Conservation (phyloP, 1,140 invertebrate genomes). For the Tetragnatha versicolor region DNA sequence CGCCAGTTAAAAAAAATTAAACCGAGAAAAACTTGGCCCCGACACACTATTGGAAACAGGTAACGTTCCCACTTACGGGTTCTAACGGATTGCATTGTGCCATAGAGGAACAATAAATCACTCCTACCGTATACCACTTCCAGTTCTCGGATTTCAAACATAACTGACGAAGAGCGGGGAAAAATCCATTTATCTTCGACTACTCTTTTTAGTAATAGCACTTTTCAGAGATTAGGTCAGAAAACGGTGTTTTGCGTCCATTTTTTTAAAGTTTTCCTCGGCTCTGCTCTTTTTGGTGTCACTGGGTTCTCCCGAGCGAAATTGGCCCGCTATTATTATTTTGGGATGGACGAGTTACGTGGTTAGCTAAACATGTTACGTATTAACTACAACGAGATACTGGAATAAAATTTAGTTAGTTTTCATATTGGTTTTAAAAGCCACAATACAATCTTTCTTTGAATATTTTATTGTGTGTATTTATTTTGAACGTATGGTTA, state of each 20-base stretch:
- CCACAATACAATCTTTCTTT: too few species aligned
- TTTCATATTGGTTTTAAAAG: too few species aligned
- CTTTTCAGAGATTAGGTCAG: slow-evolving; percentile 38
- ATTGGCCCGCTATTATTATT: too few species aligned
- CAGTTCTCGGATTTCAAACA: slow-evolving; percentile 7
- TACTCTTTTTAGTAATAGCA: slow-evolving; percentile 22
- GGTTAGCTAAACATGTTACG: too few species aligned
- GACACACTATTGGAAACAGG: background rate
- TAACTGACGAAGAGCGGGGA: background rate
- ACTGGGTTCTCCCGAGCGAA: too few species aligned
- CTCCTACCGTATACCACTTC: background rate
- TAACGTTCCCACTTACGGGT: background rate
- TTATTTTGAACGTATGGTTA: too few species aligned
- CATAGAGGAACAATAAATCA: slow-evolving; percentile 26
- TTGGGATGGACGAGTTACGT: too few species aligned
- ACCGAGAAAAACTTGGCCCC: background rate
- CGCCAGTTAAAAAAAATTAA: slow-evolving; percentile 1
- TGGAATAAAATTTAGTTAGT: too few species aligned
- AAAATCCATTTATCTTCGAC: slow-evolving; percentile 38
- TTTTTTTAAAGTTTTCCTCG: too few species aligned
- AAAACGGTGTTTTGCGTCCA: background rate
- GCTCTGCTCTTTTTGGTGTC: too few species aligned
- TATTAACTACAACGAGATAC: too few species aligned
- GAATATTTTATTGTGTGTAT: too few species aligned
- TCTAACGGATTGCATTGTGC: background rate